Base-by-base conservation (phyloP, 2,888 invertebrate species). In the Quadriops clusia region DNA sequence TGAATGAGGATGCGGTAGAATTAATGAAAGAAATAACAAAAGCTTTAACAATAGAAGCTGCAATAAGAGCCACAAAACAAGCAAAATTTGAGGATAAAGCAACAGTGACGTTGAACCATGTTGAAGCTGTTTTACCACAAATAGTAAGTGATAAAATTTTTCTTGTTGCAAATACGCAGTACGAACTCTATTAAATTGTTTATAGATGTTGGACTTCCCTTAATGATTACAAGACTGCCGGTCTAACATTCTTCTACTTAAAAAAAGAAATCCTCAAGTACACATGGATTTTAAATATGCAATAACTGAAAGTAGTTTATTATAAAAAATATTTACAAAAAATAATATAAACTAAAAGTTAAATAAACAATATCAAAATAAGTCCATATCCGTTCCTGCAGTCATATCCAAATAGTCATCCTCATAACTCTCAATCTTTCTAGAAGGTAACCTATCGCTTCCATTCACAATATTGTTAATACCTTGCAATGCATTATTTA, bases 361-460 rank as follows among this genome's bases (percentile, higher is more conserved):
- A 18, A 20, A 24, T 16, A 28, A 18, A 17, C 32, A 33, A 7
- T 34, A 20, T 49, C 46, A 60, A 47, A 60, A 59, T 23, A 48
- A 32, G 37, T 51, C 51, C 47, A 49, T 48, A 27, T 45, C 45
- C 35, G 76, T 73, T 36, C 72, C 73, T 49, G 74, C 74, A 57
- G 72, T 74, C 24, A 81, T 68, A 47, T 81, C 81, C 30, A 82
- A 64, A 56, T 72, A 75, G 53, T 82, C 80, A 30, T 78, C 78
- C 30, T 76, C 75, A 31, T 80, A 77, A 23, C 63, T 61, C 25
- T 53, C 44, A 5, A 49, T 25, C 32, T 43, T 46, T 31, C 47
- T 47, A 17, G 32, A 40, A n/a, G 39, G 30, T 16, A 23, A n/a
- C n/a, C n/a, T n/a, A n/a, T n/a, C n/a, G n/a, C n/a, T n/a, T n/a